Evolutionary conservation across 2,797 vertebrate species (phyloP), one percentile per base, ranked within the genome.

Genomic region (Okamejei kenojei): DNA sequence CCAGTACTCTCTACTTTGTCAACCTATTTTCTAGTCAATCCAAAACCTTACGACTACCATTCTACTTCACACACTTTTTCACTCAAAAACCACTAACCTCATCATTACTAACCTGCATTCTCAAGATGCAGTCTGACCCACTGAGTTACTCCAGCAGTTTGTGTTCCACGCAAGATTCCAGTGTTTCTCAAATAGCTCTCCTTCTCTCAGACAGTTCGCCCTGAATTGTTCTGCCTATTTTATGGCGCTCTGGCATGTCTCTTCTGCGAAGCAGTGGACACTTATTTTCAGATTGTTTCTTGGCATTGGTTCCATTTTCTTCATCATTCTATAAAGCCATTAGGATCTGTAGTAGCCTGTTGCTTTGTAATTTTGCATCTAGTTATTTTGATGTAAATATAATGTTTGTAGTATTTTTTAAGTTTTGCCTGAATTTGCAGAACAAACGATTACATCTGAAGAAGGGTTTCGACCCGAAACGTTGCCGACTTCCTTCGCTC

Each of bases 381-480:
- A 21, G 15, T 26, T n/a, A 32, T 63, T 65, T 86, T 63, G 63
- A 68, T 65, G 29, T 29, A 65, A 32, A 3, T 32, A 38, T 9
- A 10, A 65, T 19, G n/a, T 88, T 68, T 4, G 29, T 32, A 63
- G 11, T 8, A 86, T 65, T 15, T 88, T 65, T 63, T 61, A 29
- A 86, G n/a, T n/a, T 61, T 63, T 88, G 84, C n/a, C 61, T 88
- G 61, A 88, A 65, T 65, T 65, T 88, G 84, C 29, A 86, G 54
- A 86, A 86, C 17, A 19, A 65, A 82, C 29, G 7, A 82, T 82
- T 54, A 82, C 38, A 1, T 38, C 38, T 38, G 38, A 38, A 38
- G 38, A 38, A 38, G 38, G 38, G 38, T 38, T 38, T 38, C 38
- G 1, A 38, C 38, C 38, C 38, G 38, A 38, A 38, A 38, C 38